A percentile compares a stretch with the other conserved stretches of the same genome.
Evolutionary conservation across 2,888 invertebrate species (phyloP).

Genomic region (Tortricodes alternella): DNA sequence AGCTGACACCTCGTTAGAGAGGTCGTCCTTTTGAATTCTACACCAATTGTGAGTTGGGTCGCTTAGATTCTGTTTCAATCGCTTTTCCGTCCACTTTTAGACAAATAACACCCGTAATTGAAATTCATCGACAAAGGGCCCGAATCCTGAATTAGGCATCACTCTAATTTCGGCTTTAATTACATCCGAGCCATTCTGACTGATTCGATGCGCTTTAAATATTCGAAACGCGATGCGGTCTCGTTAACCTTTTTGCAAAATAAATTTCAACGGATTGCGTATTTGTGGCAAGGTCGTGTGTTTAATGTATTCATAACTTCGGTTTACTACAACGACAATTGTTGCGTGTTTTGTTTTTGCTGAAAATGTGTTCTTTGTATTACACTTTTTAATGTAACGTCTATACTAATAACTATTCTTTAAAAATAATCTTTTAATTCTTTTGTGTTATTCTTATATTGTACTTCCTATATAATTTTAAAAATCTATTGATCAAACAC

Average conservation of each 20-base stretch:
- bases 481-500: slow-evolving; percentile 23
- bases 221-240: slow-evolving; percentile 27
- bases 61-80: slow-evolving; percentile 65
- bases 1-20: slow-evolving; percentile 75
- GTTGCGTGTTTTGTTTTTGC: not conserved
- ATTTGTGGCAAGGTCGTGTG: slow-evolving; percentile 32
- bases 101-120: slow-evolving; percentile 62
- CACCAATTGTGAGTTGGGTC: slow-evolving; percentile 70
- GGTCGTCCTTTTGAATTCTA: slow-evolving; percentile 64
- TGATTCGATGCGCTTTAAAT: slow-evolving; percentile 27
- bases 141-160: slow-evolving; percentile 25
- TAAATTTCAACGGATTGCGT: slow-evolving; percentile 30
- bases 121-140: slow-evolving; percentile 45
- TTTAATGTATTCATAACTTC: slow-evolving; percentile 13
- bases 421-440: no score
- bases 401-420: no score
- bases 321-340: slow-evolving; percentile 2
- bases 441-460: not conserved
- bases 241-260: slow-evolving; percentile 31
- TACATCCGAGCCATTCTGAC: not conserved
- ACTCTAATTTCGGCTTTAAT: slow-evolving; percentile 10
- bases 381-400: no score
- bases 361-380: not conserved
- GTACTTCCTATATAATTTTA: not conserved
- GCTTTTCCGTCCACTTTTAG: slow-evolving; percentile 51